Conservation (phyloP, 92 coral and sea anemone genomes). For the Galaxea fascicularis region DNA sequence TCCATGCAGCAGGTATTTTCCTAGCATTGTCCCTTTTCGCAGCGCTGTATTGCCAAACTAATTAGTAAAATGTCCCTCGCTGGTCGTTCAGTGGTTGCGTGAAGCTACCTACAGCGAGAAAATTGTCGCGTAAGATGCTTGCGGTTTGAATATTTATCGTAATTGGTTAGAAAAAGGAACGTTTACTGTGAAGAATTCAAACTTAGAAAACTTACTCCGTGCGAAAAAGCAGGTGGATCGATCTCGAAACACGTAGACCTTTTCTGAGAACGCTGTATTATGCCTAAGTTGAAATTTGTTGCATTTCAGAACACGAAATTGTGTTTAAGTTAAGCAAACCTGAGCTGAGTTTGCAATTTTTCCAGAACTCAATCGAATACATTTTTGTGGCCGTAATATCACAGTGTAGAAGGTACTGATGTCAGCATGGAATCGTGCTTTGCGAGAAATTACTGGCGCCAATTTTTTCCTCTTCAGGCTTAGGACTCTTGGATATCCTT, state of each 20-base stretch:
- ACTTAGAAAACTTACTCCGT: background rate
- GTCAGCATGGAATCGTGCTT: background rate
- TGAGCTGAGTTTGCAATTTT: too few species aligned
- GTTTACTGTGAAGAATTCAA: background rate
- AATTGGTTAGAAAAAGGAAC: constrained; percentile 30
- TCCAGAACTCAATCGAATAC: background rate
- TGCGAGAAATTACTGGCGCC: constrained; percentile 36
- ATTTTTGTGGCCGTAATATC: too few species aligned
- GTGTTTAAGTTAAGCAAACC: background rate
- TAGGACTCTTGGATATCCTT: constrained; percentile 84
- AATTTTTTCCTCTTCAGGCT: constrained; percentile 61
- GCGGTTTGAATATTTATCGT: constrained; percentile 19
- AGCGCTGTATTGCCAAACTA: background rate
- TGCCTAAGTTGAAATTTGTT: background rate
- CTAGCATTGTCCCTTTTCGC: background rate
- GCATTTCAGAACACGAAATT: background rate
- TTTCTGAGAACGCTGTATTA: background rate
- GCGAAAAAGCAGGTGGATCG: constrained; percentile 18
- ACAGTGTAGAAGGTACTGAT: background rate
- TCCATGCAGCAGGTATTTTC: background rate
- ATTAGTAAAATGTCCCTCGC: background rate
- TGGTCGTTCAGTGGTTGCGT: background rate
- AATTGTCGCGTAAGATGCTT: constrained; percentile 6
- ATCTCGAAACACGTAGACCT: background rate
- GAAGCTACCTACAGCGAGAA: constrained; percentile 22